These are phyloP conservation scores for Mesaphorura yosii DNA, from an alignment of 1,140 invertebrate genomes.

Conservation along the genomic window DNA sequence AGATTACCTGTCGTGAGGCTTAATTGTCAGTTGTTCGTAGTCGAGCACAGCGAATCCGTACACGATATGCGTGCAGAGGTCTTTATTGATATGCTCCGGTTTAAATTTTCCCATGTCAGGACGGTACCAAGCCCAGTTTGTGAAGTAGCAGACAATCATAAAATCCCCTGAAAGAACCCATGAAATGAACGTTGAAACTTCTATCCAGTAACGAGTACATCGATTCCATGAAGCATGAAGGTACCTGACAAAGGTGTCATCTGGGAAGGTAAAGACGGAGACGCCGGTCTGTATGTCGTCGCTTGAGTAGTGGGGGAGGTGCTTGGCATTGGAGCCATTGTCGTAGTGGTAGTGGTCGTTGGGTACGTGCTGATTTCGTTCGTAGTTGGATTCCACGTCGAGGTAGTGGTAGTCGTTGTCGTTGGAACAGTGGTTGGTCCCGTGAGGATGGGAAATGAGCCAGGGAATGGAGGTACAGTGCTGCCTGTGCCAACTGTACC, in stretches of 20 bases:
- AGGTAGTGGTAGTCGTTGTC: slow-evolving; percentile 15
- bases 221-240: background rate
- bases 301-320: slow-evolving; percentile 18
- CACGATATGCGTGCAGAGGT: slow-evolving; percentile 78
- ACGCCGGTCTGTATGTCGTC: slow-evolving; percentile 35
- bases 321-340: background rate
- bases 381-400: slow-evolving; percentile 1
- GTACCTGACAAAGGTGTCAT: background rate
- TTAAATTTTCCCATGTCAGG: slow-evolving; percentile 63
- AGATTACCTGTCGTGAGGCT: slow-evolving; percentile 72
- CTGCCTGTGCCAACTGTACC: no score
- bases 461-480: no score
- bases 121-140: slow-evolving; percentile 89
- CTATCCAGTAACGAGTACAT: background rate
- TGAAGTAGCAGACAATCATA: slow-evolving; percentile 76
- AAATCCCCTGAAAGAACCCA: slow-evolving; percentile 26
- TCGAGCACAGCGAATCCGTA: slow-evolving; percentile 84
- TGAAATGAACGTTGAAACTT: background rate
- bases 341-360: slow-evolving; percentile 6
- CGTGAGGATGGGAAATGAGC: no score
- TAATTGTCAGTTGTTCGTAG: slow-evolving; percentile 59
- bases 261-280: slow-evolving; percentile 30
- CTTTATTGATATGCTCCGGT: slow-evolving; percentile 71
- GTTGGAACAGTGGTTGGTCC: slow-evolving; percentile 27
- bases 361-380: background rate